Conservation (phyloP, 2,888 invertebrate species). For the Syrista parreyssii region DNA sequence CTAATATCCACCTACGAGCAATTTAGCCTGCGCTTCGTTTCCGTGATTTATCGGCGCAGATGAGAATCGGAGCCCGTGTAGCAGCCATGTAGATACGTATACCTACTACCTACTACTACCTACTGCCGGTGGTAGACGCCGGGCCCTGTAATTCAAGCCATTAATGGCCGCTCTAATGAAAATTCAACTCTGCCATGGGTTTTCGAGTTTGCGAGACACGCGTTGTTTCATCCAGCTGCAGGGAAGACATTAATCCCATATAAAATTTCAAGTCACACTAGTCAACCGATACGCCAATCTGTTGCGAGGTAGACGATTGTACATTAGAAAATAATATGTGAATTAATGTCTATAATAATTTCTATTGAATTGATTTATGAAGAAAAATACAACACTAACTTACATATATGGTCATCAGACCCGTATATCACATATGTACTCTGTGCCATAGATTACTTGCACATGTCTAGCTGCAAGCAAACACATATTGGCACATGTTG, state of each 20-base stretch:
- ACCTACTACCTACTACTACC: slow-evolving; percentile 1
- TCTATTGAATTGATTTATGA: background rate
- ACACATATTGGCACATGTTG: background rate
- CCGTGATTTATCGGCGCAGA: background rate
- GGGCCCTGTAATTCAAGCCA: slow-evolving; percentile 17
- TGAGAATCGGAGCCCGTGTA: background rate
- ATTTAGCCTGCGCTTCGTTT: background rate
- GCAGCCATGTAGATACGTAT: background rate
- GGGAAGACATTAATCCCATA: background rate
- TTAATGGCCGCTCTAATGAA: slow-evolving; percentile 20
- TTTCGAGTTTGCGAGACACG: background rate
- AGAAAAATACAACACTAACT: background rate
- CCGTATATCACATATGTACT: background rate
- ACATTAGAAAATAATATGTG: background rate
- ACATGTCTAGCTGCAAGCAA: background rate
- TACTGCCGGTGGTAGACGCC: background rate
- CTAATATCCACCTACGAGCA: background rate
- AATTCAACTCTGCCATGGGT: slow-evolving; percentile 13
- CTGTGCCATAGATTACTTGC: background rate
- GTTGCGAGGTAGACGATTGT: background rate
- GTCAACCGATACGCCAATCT: background rate
- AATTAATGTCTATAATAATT: background rate
- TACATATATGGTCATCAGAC: background rate
- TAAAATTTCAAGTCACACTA: background rate
- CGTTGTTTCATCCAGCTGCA: background rate